These are phyloP conservation scores for Ellobium chinense DNA, from an alignment of 2,888 invertebrate species.

Conservation along the genomic window DNA sequence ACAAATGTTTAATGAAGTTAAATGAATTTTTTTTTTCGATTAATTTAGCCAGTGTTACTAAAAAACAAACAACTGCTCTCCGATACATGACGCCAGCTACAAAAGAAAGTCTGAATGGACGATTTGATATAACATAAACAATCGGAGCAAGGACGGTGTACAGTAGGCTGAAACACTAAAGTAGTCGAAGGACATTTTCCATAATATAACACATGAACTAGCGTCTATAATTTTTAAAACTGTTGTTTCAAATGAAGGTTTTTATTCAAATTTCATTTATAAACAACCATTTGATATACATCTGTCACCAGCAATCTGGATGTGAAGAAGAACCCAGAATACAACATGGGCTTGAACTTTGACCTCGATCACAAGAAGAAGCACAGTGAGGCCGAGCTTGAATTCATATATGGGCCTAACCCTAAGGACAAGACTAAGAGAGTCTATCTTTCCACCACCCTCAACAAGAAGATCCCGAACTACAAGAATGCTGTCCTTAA, in stretches of 20 bases:
- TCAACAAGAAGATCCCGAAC: constrained; percentile 19
- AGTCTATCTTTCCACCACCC: constrained; percentile 8
- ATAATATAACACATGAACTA: not conserved
- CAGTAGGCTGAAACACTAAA: too few relatives aligned
- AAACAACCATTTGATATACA: too few relatives aligned
- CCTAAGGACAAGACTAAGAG: constrained; percentile 47
- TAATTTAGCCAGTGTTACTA: too few relatives aligned
- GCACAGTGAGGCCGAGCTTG: constrained; percentile 45
- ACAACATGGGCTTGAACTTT: constrained; percentile 52
- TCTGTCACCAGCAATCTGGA: constrained; percentile 60
- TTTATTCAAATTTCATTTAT: too few relatives aligned
- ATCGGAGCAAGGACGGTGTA: too few relatives aligned
- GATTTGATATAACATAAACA: too few relatives aligned
- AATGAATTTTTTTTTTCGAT: too few relatives aligned
- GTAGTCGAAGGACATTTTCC: too few relatives aligned
- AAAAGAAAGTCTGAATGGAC: too few relatives aligned
- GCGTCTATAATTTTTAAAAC: not conserved
- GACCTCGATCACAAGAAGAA: constrained; percentile 53
- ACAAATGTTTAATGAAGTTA: too few relatives aligned
- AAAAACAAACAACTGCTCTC: too few relatives aligned
- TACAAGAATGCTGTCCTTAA: constrained; percentile 2
- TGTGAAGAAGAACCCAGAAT: constrained; percentile 55
- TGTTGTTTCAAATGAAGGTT: not conserved
- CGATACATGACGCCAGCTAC: too few relatives aligned
- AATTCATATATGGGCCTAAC: constrained; percentile 60